phyloP scores from a whole-genome alignment of 2,113 vertebrate species.

The Megaceryle maxima region DNA sequence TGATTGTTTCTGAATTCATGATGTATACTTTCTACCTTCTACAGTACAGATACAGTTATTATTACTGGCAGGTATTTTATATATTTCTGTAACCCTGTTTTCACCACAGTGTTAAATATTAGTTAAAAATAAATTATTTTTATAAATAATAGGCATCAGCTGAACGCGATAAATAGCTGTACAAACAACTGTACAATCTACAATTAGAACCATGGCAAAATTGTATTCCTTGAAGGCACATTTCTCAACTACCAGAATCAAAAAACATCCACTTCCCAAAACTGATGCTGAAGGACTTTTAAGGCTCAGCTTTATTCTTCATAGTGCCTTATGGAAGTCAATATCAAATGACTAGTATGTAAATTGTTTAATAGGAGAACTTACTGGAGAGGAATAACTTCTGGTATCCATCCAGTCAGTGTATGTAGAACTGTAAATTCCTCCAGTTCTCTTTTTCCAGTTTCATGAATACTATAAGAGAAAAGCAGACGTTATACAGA shows the following conservation, averaged over 20 bases:
- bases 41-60: neutral
- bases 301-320: neutral
- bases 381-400: slow-evolving; percentile 86
- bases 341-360: neutral
- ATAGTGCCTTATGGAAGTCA: neutral
- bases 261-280: neutral
- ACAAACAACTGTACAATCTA: neutral
- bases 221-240: neutral
- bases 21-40: neutral
- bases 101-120: neutral
- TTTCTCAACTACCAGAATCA: neutral
- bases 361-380: slow-evolving; percentile 9
- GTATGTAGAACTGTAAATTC: slow-evolving; percentile 87
- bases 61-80: neutral
- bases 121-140: neutral
- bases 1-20: neutral
- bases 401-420: slow-evolving; percentile 92
- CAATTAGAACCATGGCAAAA: neutral
- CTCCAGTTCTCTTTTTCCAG: slow-evolving; percentile 76
- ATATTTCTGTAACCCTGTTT: neutral
- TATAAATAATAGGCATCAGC: neutral
- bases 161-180: neutral
- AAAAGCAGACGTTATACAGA: neutral
- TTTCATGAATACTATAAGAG: slow-evolving; percentile 51
- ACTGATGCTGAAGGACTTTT: neutral